Conservation (phyloP, 2,113 vertebrate species). For the Cichladusa arquata region DNA sequence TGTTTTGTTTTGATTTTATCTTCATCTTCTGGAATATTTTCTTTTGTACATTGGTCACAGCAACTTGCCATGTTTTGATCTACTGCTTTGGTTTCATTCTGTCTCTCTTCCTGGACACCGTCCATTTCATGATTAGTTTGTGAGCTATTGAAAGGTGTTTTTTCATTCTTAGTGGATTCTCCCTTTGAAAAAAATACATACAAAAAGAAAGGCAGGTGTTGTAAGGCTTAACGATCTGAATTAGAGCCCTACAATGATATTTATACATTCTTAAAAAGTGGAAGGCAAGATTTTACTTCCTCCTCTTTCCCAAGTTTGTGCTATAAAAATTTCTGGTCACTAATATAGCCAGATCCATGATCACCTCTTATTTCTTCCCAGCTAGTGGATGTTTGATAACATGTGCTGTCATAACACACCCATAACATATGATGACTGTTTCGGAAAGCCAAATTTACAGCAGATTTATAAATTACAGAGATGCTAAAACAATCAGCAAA, state of each 20-base stretch:
- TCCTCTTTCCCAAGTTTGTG: background rate
- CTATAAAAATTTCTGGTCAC: background rate
- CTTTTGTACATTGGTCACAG: constrained; percentile 69
- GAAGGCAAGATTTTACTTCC: background rate
- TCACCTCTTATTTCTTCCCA: background rate
- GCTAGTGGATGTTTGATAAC: background rate
- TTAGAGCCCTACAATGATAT: background rate
- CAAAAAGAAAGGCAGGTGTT: background rate
- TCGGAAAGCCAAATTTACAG: background rate
- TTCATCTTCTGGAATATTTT: background rate
- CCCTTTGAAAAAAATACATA: background rate
- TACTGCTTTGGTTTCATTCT: background rate
- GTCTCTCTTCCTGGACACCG: constrained; percentile 50
- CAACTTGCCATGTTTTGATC: constrained; percentile 71
- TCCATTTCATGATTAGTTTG: constrained; percentile 71
- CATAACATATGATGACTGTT: background rate
- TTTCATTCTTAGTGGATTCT: background rate
- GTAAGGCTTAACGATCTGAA: background rate
- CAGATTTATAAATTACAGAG: background rate
- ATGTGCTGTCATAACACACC: background rate
- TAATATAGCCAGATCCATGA: background rate
- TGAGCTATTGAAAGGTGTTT: constrained; percentile 66
- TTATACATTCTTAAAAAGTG: background rate
- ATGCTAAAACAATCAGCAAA: background rate
- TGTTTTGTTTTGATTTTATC: background rate